Evolutionary conservation across 1,140 invertebrate species (phyloP).

Genomic region (Hypsibius dujardini): DNA sequence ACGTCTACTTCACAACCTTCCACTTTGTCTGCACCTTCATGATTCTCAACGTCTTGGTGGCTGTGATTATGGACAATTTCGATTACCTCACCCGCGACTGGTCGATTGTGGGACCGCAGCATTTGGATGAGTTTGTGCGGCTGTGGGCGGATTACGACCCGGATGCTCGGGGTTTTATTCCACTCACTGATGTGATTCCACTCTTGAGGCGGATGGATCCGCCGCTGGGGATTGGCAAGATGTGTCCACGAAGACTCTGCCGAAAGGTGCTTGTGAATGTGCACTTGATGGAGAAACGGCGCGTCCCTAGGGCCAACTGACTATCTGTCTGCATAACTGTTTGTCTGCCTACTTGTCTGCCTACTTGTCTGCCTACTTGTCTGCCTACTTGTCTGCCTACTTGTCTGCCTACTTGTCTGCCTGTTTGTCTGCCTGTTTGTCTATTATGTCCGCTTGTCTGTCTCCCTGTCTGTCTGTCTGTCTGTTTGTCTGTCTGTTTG

Average conservation of each 20-base stretch:
- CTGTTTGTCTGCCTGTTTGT: no score
- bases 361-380: no score
- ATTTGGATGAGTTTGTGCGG: constrained; percentile 22
- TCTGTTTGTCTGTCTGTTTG: no score
- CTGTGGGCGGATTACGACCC: constrained; percentile 22
- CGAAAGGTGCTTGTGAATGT: constrained; percentile 17
- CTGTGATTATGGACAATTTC: constrained; percentile 23
- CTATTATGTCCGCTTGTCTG: no score
- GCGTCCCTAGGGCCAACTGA: background rate
- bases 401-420: no score
- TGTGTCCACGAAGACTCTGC: constrained; percentile 20
- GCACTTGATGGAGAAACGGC: constrained; percentile 20
- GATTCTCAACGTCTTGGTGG: constrained; percentile 23
- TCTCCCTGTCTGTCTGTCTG: no score
- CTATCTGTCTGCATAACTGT: no score
- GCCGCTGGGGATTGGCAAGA: constrained; percentile 21
- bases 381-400: no score
- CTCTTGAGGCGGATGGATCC: constrained; percentile 20
- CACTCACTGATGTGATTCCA: constrained; percentile 21
- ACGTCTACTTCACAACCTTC: constrained; percentile 13
- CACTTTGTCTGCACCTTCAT: constrained; percentile 13
- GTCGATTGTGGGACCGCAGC: constrained; percentile 22
- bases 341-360: no score
- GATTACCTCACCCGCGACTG: constrained; percentile 23
- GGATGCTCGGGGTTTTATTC: constrained; percentile 20